phyloP scores from a whole-genome alignment of 1,140 invertebrate genomes.

The Drosophila kepulauana region DNA sequence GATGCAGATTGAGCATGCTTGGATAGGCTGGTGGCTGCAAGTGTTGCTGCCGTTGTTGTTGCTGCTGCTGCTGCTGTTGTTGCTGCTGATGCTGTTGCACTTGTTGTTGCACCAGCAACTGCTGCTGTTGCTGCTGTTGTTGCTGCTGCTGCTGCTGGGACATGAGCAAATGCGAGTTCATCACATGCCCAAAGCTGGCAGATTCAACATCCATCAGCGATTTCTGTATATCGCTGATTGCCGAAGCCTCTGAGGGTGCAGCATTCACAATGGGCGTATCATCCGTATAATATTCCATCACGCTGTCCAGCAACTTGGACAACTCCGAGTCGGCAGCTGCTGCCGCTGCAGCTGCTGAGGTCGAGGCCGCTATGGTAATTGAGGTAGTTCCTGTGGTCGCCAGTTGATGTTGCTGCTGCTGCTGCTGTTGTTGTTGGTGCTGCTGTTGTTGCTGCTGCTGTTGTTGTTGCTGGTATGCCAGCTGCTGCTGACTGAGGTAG shows the following conservation, averaged over 20 bases:
- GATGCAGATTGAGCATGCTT: slow-evolving; percentile 59
- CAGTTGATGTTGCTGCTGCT: slow-evolving; percentile 71
- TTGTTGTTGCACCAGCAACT: slow-evolving; percentile 84
- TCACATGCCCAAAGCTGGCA: slow-evolving; percentile 88
- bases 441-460: slow-evolving; percentile 76
- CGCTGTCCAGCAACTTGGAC: slow-evolving; percentile 93
- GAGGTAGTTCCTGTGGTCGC: slow-evolving; percentile 81
- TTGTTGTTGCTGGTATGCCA: slow-evolving; percentile 66
- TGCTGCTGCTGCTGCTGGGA: slow-evolving; percentile 84
- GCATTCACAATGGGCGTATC: slow-evolving; percentile 84
- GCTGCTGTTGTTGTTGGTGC: slow-evolving; percentile 63
- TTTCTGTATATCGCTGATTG: slow-evolving; percentile 95
- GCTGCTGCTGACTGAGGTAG: slow-evolving; percentile 86
- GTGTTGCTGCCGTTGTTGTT: slow-evolving; percentile 54
- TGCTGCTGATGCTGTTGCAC: slow-evolving; percentile 85
- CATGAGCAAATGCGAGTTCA: slow-evolving; percentile 63
- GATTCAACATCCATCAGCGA: slow-evolving; percentile 93
- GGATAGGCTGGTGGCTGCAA: slow-evolving; percentile 25
- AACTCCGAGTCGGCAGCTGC: slow-evolving; percentile 88
- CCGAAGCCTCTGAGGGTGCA: slow-evolving; percentile 86
- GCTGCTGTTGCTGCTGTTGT: slow-evolving; percentile 81
- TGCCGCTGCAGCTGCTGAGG: slow-evolving; percentile 53
- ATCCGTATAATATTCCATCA: slow-evolving; percentile 92
- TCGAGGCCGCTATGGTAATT: slow-evolving; percentile 73
- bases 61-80: slow-evolving; percentile 53